Conservation (phyloP, 2,113 vertebrate genomes). For the Austrofundulus limnaeus region DNA sequence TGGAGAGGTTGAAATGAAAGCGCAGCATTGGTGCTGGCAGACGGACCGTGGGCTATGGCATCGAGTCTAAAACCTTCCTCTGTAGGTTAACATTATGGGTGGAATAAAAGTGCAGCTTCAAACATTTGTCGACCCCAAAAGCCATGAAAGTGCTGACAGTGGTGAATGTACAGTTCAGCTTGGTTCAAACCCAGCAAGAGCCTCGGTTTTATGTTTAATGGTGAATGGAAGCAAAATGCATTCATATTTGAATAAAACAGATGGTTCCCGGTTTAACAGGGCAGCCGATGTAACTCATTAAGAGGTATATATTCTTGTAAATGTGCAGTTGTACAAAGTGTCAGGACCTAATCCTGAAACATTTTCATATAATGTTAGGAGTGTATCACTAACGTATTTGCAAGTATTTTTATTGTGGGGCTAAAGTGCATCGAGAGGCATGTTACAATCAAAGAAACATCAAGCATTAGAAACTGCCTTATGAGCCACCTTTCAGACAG, state of each 20-base stretch:
- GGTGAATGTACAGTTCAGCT: conserved; percentile 16
- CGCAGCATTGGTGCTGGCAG: conserved; percentile 46
- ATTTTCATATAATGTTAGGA: background rate
- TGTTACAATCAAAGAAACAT: conserved; percentile 5
- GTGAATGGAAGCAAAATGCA: conserved; percentile 1
- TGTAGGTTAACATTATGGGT: conserved; percentile 57
- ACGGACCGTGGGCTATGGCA: conserved; percentile 34
- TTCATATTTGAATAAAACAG: conserved; percentile 3
- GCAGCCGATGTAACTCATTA: too few species aligned
- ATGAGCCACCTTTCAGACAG: conserved; percentile 3
- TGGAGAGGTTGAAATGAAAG: conserved; percentile 64
- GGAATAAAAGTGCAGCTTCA: conserved; percentile 60
- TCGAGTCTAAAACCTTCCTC: conserved; percentile 37
- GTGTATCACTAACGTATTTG: background rate
- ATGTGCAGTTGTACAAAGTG: too few species aligned
- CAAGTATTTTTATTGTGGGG: background rate
- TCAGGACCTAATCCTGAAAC: background rate
- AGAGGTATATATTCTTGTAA: too few species aligned
- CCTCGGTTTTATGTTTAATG: conserved; percentile 13
- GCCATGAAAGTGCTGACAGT: conserved; percentile 44
- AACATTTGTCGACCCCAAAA: conserved; percentile 31
- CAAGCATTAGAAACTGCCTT: background rate
- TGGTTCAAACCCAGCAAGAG: conserved; percentile 14
- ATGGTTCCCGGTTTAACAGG: background rate
- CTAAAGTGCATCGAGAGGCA: background rate